Evolutionary conservation across 2,113 vertebrate species (phyloP), one percentile per base, ranked within the genome.

Genomic region (Pollimyrus isidori): DNA sequence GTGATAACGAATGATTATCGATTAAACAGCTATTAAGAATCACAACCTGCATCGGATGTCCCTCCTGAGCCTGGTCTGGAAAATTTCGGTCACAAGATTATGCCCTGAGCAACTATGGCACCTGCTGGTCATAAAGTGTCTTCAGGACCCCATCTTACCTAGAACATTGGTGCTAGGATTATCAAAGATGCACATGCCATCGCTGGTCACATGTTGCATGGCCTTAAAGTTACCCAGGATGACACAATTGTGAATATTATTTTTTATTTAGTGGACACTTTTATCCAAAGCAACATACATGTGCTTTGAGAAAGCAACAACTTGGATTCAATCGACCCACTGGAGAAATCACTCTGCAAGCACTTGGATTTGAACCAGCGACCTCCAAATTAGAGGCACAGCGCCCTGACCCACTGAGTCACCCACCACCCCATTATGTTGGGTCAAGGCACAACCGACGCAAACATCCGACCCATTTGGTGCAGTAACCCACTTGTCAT

Each of bases 11-110:
- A 65, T 17, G 26, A 49, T 88, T 46, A 50, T 88, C 69, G 62
- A 88, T 88, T 88, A 73, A 50, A 50, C 45, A 15, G 87, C 87
- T 35, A 88, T 49, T 30, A 76, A 45, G 62, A 88, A 73, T 88
- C 10, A 45, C 21, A 73, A 10, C n/a, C 48, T 30, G 45, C 23
- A 42, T 76, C 13, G 1, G 35, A 48, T 26, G 56, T 39, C 4
- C 80, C 80, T 46, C 80, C 23, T 21, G 82, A n/a, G 62, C 2
- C 45, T 84, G 15, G 42, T 10, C 7, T 19, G 9, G 19, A 48
- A 45, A 46, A 46, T 23, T 84, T 45, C 19, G 4, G 10, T 82
- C 35, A 82, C 76, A 45, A 42, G 35, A 15, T 42, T 42, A 17
- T 82, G 76, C 19, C 39, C 76, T 45, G 42, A 82, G 42, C 76